These are phyloP conservation scores for Nipponia nippon DNA, from an alignment of 2,113 vertebrate genomes.

Conservation along the genomic window DNA sequence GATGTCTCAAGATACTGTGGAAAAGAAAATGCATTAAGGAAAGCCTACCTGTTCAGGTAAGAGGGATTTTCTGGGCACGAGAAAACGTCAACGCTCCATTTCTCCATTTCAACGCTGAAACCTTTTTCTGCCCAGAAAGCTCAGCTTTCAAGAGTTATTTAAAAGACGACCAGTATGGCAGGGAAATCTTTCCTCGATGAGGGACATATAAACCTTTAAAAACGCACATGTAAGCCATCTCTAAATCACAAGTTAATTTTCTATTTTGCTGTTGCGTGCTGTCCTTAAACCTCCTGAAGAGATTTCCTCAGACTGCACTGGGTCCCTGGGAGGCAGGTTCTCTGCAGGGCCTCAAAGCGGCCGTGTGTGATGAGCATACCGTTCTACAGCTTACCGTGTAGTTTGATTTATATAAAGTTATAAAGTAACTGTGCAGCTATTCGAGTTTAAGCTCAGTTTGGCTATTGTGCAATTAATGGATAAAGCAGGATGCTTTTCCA, in stretches of 20 bases:
- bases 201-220: background rate
- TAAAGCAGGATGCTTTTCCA: background rate
- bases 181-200: background rate
- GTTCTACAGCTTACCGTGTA: background rate
- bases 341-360: background rate
- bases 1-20: constrained; percentile 79
- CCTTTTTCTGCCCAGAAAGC: background rate
- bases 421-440: background rate
- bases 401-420: background rate
- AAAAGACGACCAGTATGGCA: background rate
- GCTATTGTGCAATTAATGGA: background rate
- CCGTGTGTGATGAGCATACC: background rate
- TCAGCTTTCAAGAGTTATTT: background rate
- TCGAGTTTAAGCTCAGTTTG: background rate
- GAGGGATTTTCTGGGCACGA: background rate
- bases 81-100: no score
- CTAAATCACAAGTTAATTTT: background rate
- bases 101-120: background rate
- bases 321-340: background rate
- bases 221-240: background rate
- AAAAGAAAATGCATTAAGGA: constrained; percentile 71
- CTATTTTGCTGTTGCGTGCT: background rate
- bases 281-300: background rate
- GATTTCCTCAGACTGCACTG: background rate
- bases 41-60: constrained; percentile 91